These are phyloP conservation scores for Brachionus angularis DNA, from an alignment of 1,140 invertebrate genomes.

Conservation along the genomic window DNA sequence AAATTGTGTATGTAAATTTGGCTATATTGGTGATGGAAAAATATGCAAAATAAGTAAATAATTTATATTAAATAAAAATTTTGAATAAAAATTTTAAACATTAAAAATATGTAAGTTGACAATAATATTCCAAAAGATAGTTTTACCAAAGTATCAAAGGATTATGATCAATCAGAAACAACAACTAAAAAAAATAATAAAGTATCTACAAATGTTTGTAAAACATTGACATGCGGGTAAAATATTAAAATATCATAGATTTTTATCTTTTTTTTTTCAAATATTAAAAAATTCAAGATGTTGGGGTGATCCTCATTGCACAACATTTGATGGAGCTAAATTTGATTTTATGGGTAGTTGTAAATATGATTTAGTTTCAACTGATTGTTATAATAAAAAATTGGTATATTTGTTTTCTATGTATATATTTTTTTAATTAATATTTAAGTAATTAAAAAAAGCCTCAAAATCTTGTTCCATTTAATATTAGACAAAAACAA, in stretches of 20 bases:
- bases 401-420: conserved; percentile 4
- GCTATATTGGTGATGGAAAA: conserved; percentile 8
- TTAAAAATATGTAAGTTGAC: no score
- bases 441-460: neutral
- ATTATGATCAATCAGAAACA: no score
- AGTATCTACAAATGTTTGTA: no score
- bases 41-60: neutral
- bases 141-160: no score
- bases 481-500: conserved; percentile 34
- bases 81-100: no score
- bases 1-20: conserved; percentile 2
- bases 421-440: neutral
- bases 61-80: no score
- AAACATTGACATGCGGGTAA: conserved; percentile 25
- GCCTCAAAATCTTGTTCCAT: conserved; percentile 22
- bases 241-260: neutral
- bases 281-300: conserved; percentile 13
- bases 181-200: no score
- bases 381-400: conserved; percentile 13
- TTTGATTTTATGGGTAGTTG: conserved; percentile 34
- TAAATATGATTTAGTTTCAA: conserved; percentile 41
- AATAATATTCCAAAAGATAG: no score
- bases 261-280: neutral
- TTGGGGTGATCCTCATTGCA: conserved; percentile 37
- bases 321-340: conserved; percentile 6